Evolutionary conservation across 2,888 invertebrate species (phyloP).

Genomic region (Plebejus argus): DNA sequence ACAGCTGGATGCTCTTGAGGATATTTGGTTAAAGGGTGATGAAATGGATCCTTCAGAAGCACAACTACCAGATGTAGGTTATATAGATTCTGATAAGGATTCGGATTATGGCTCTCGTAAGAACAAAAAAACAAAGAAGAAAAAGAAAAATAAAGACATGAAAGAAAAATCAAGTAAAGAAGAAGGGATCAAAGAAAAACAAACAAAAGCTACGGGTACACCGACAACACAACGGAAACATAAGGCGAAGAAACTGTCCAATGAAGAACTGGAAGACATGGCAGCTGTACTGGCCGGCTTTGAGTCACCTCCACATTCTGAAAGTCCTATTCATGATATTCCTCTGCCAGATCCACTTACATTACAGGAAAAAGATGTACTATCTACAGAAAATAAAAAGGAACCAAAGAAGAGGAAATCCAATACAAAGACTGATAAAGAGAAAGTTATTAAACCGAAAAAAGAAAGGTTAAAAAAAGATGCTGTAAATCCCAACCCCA

Average conservation of each 20-base stretch:
- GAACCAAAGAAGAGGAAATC: conserved; percentile 63
- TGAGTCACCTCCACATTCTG: conserved; percentile 65
- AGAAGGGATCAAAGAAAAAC: conserved; percentile 51
- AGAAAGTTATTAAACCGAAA: conserved; percentile 51
- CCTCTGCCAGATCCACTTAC: conserved; percentile 46
- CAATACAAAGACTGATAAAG: conserved; percentile 46
- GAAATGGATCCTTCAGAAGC: conserved; percentile 84
- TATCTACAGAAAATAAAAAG: conserved; percentile 46
- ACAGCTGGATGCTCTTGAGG: conserved; percentile 87
- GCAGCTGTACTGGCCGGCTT: conserved; percentile 62
- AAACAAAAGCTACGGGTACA: conserved; percentile 39
- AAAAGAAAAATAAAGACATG: conserved; percentile 57
- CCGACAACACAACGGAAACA: conserved; percentile 48
- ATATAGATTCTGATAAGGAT: conserved; percentile 73
- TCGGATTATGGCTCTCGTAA: conserved; percentile 69
- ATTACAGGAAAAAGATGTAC: conserved; percentile 38
- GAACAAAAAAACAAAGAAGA: conserved; percentile 55
- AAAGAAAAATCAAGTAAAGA: conserved; percentile 52
- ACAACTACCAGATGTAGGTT: conserved; percentile 70
- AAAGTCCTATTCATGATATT: conserved; percentile 43
- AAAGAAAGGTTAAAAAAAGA: conserved; percentile 49
- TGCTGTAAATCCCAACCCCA: conserved; percentile 45
- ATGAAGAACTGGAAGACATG: conserved; percentile 62
- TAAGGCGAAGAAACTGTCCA: conserved; percentile 63
- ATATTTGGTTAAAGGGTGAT: conserved; percentile 90